Percentiles rank a stretch among this genome's conserved stretches.
Evolutionary conservation across 2,888 invertebrate species (phyloP).

Genomic region (Macrosoma leucophasiata): DNA sequence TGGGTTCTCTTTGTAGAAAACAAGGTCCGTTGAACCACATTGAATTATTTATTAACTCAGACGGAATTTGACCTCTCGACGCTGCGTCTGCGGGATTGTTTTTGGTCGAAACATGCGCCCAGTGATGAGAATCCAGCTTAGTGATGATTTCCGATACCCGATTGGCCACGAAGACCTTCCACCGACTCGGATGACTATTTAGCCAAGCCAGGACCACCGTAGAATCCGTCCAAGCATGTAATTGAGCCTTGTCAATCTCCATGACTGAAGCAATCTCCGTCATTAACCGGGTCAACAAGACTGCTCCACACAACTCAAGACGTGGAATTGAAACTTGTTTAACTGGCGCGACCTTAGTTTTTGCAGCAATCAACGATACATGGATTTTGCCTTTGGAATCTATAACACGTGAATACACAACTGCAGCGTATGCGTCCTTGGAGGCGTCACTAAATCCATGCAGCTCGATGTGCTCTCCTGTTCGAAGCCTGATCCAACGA

Average conservation of each 20-base stretch:
- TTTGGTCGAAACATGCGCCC: too few relatives aligned
- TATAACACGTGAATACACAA: conserved; percentile 15
- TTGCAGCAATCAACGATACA: conserved; percentile 13
- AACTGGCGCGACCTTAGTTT: conserved; percentile 13
- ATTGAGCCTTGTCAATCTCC: conserved; percentile 3
- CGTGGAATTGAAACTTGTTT: conserved; percentile 15
- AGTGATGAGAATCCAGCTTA: conserved; percentile 30
- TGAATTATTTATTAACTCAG: too few relatives aligned
- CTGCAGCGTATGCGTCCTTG: conserved; percentile 18
- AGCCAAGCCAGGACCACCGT: conserved; percentile 23
- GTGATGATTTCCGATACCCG: conserved; percentile 25
- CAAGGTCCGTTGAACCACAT: too few relatives aligned
- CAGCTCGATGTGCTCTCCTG: conserved; percentile 8
- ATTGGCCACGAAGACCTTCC: conserved; percentile 25
- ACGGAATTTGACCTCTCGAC: too few relatives aligned
- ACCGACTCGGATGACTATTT: conserved; percentile 14
- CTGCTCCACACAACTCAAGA: conserved; percentile 24
- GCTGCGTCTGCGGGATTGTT: too few relatives aligned
- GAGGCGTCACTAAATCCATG: conserved; percentile 23
- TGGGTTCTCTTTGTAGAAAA: too few relatives aligned
- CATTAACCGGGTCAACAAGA: conserved; percentile 16
- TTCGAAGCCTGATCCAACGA: conserved; percentile 9
- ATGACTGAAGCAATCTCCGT: conserved; percentile 12
- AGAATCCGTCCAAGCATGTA: conserved; percentile 23
- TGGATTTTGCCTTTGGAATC: conserved; percentile 1